Evolutionary conservation across 2,113 vertebrate genomes (phyloP).

Genomic region (Pionites leucogaster): DNA sequence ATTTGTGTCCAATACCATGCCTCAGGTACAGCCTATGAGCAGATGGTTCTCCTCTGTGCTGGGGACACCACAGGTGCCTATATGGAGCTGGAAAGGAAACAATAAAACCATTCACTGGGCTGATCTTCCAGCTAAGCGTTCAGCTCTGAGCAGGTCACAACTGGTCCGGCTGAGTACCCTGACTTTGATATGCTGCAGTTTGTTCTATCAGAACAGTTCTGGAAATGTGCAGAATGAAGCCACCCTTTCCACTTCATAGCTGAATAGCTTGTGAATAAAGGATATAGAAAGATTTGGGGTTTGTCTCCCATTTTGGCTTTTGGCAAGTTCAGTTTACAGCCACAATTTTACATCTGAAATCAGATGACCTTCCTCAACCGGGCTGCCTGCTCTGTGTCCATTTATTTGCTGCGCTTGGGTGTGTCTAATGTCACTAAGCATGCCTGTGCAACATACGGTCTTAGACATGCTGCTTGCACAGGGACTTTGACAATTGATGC

Average conservation of each 20-base stretch:
- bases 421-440: background rate
- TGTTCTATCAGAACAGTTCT: accelerated
- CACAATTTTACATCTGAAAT: background rate
- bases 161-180: background rate
- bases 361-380: background rate
- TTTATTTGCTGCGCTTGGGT: background rate
- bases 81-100: background rate
- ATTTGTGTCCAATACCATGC: background rate
- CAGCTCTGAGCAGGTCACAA: background rate
- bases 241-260: background rate
- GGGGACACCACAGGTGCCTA: background rate
- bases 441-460: background rate
- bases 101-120: background rate
- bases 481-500: accelerated
- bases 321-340: background rate
- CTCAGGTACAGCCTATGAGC: accelerated
- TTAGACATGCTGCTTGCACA: accelerated
- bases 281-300: background rate
- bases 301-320: background rate
- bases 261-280: background rate
- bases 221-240: background rate
- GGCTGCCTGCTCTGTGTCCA: too few relatives aligned
- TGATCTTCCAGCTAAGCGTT: background rate
- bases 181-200: accelerated
- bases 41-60: accelerated